Base-by-base conservation (phyloP, 2,797 vertebrate genomes). In the Arrhamphus sclerolepis region DNA sequence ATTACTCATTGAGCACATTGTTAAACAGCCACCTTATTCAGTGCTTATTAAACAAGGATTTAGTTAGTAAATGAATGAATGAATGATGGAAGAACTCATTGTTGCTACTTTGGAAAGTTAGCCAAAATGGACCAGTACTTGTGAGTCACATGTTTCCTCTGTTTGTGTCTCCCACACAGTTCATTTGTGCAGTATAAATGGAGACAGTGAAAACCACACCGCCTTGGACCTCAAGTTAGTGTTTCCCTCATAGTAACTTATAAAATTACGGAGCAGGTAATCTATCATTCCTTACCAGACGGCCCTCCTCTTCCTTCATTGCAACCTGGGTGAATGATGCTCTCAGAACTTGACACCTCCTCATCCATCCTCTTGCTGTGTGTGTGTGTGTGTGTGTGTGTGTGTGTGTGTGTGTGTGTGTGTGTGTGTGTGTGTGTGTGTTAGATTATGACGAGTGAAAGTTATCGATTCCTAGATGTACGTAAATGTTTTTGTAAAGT, bases 201-300 rank as follows among this genome's bases (percentile, higher is more conserved):
- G 95, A 40, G 95, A 97, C 81, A 92, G 90, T 77, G 95, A 96
- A 82, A 93, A 93, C 58, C 96, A 97, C 89, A 95, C 93, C 43
- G 95, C 96, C 55, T 86, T 98, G 90, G 95, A 97, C 87, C 92
- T 98, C 88, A 97, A 95, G 96, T 97, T 92, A 92, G 93, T 94
- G 88, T 89, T 88, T 85, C 75, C 66, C 66, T 22, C 66, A 86
- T 91, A 84, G 87, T 89, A 85, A 84, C 86, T 87, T 87, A 82
- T 87, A 87, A 81, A 78, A 83, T 89, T 81, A 65, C 29, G 9
- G 46, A 79, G 67, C 89, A 91, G 89, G 85, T 91, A 85, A 89
- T 91, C 75, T 69, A 53, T 82, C 77, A 81, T 57, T 80, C 62
- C 65, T 63, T 43, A 61, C 71, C 70, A 52, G 60, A 59, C 54